These are phyloP conservation scores for Atta texana DNA, from an alignment of 1,140 invertebrate genomes.

Conservation along the genomic window DNA sequence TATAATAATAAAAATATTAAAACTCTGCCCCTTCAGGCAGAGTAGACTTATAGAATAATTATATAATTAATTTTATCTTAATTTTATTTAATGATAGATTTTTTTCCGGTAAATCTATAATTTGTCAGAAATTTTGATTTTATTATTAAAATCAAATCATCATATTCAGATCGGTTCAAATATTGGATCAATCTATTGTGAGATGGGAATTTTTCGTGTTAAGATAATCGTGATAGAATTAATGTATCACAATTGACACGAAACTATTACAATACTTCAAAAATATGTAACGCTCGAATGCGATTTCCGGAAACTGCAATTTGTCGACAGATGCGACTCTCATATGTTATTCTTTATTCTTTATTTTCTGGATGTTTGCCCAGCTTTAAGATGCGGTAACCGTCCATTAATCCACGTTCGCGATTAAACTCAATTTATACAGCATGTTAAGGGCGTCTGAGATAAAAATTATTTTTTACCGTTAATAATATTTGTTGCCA, in stretches of 20 bases:
- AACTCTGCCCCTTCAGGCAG: neutral
- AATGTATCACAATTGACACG: neutral
- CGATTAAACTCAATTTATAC: neutral
- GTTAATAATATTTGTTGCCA: neutral
- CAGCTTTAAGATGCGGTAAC: neutral
- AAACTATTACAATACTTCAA: neutral
- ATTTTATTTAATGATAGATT: conserved; percentile 21
- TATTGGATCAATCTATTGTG: neutral
- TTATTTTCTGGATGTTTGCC: conserved; percentile 27
- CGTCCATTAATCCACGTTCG: neutral
- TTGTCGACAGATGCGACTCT: neutral
- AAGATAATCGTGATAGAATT: neutral
- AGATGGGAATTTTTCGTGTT: neutral
- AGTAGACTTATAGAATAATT: too few relatives aligned
- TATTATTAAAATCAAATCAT: conserved; percentile 18
- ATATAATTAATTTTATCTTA: neutral
- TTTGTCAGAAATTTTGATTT: neutral
- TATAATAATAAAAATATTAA: conserved; percentile 6
- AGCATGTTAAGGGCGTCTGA: neutral
- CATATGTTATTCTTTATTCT: neutral
- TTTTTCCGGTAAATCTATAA: neutral
- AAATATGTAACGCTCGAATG: neutral
- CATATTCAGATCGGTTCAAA: neutral
- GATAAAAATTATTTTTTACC: neutral
- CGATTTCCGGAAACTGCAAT: conserved; percentile 1